Base-by-base conservation (phyloP, 1,140 invertebrate species). In the Choristoneura fumiferana region DNA sequence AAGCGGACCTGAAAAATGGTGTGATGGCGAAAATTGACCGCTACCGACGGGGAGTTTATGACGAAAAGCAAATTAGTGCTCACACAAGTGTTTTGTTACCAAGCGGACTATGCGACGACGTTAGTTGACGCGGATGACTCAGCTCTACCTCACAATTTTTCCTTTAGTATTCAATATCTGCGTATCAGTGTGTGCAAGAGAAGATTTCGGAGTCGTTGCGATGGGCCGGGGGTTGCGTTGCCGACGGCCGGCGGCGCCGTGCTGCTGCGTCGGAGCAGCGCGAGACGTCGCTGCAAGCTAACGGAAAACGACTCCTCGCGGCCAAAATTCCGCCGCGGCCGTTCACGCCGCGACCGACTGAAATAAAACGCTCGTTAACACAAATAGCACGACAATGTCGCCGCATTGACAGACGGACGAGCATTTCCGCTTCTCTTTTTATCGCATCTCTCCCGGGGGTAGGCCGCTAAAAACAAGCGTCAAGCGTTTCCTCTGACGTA, bases 301-400 rank as follows among this genome's bases (percentile, higher is more conserved):
- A 85, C 84, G 82, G 84, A 70, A 82, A 81, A 69, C 64, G 80
- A 87, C 81, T 78, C 81, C 79, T 85, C 74, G 70, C 76, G 78
- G 73, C 80, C 82, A 72, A 87, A 87, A 87, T 87, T 85, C 84
- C 84, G 65, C 69, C 63, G 84, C 78, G 84, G 84, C 78, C 84
- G 67, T 87, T 87, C 84, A 87, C 84, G 84, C 76, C 71, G 64
- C 78, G 75, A 78, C 78, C 69, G 80, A 86, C 84, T 87, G 80
- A 87, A 87, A 87, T 87, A 87, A 87, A 85, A 81, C 78, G 83
- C 80, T 84, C 77, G 71, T 85, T 83, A 84, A 87, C 84, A 76
- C 78, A 87, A 84, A 87, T 85, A 84, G 82, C 84, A 73, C 73
- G 63, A 78, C 81, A 87, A 82, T 86, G 81, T 87, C 78, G 77